phyloP scores from a whole-genome alignment of 2,888 invertebrate species.

The Spilosoma lubricipeda region DNA sequence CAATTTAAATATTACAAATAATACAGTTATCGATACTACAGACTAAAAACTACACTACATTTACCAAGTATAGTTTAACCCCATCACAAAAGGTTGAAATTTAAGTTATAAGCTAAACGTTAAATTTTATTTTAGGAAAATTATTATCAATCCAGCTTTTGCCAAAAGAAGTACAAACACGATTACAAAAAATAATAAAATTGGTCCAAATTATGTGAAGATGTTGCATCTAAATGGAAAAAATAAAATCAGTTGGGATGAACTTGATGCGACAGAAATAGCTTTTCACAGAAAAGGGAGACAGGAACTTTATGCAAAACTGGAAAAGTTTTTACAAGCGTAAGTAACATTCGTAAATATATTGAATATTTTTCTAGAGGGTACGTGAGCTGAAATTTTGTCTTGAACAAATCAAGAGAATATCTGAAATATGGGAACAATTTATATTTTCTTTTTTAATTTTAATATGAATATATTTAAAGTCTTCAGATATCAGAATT shows the following conservation, averaged over 20 bases:
- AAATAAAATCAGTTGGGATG: constrained; percentile 58
- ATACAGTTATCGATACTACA: too few species aligned
- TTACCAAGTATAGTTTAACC: too few species aligned
- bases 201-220: constrained; percentile 49
- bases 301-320: constrained; percentile 87
- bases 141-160: constrained; percentile 79
- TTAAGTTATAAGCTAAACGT: not conserved
- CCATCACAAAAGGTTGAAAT: not conserved
- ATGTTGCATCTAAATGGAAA: constrained; percentile 71
- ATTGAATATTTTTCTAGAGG: not conserved
- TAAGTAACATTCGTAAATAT: constrained; percentile 73
- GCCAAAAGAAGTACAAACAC: constrained; percentile 76
- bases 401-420: not conserved
- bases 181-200: constrained; percentile 29
- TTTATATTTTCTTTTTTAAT: not conserved
- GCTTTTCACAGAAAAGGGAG: constrained; percentile 88
- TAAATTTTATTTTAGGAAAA: constrained; percentile 67
- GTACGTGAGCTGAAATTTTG: not conserved
- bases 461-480: not conserved
- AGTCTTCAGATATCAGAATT: not conserved
- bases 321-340: constrained; percentile 88
- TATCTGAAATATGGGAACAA: not conserved
- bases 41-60: too few species aligned
- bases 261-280: constrained; percentile 65
- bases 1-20: too few species aligned